Evolutionary conservation across 53 echinoderm and acorn worm species (phyloP), one percentile per base, ranked within the genome.

Genomic region (Pentamera pediparva): DNA sequence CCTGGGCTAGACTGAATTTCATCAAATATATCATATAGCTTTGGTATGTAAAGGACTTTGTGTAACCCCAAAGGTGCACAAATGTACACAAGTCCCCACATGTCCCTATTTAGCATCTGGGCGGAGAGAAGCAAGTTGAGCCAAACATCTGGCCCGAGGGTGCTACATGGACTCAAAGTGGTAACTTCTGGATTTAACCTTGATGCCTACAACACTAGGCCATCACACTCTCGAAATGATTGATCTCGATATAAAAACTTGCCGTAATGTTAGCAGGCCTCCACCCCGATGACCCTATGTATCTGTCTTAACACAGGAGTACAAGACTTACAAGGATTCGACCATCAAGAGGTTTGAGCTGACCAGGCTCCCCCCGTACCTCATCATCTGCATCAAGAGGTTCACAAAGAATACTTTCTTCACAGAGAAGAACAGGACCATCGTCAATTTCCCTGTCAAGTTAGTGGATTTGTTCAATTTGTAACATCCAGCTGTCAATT

Each of bases 401-500:
- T 94, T 94, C 70, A 94, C 85, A 60, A 94, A 94, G 63, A 94
- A 94, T 72, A 90, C 84, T 5, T 94, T 94, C 81, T 94, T 94
- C 54, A 75, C 78, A 6, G 95, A 94, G 87, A 94, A 94, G 67
- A 94, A 94, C 37, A 77, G 81, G 19, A 94, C 95, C 26, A 94
- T 94, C 39, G 90, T 94, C 74, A 94, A 94, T 79, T 94, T 94
- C 56, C 95, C 95, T 32, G 83, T 94, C 57, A 94, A 94, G 95
- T 94, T 53, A 90, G 95, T 86, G 29, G 12, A 57, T 52, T 25
- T 15, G 0, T 0, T 52, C 1, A 52, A 25, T 52, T 52, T 52
- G 10, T 2, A 52, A 11, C 19, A 6, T 52, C 9, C 43, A n/a
- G n/a, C n/a, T n/a, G n/a, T n/a, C n/a, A n/a, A n/a, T n/a, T n/a